A percentile compares a stretch with the other conserved stretches of the same genome.
Evolutionary conservation across 1,140 invertebrate genomes (phyloP).

Genomic region (Coenobita brevimanus): DNA sequence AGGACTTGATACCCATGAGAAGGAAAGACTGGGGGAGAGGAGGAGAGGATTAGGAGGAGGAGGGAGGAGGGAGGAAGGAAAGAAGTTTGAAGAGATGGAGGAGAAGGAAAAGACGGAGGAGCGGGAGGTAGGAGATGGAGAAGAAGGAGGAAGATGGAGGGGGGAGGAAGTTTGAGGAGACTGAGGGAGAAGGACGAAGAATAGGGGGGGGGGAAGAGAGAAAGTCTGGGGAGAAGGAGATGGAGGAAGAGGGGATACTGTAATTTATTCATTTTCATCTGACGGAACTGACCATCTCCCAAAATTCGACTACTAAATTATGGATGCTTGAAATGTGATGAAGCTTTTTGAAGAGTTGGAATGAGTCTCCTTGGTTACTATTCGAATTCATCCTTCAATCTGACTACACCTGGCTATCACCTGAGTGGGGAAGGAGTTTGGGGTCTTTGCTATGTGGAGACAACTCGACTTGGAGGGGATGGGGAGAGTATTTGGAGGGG

Average conservation of each 20-base stretch:
- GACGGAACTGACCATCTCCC: too few species aligned
- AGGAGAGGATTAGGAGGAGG: slow-evolving; percentile 10
- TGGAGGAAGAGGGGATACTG: background rate
- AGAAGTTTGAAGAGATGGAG: background rate
- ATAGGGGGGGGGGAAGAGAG: background rate
- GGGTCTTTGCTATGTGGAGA: too few species aligned
- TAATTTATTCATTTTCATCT: too few species aligned
- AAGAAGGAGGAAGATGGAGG: too few species aligned
- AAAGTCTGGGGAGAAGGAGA: background rate
- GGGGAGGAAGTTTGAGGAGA: too few species aligned
- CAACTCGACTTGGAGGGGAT: background rate
- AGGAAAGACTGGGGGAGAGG: background rate
- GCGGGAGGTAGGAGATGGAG: background rate
- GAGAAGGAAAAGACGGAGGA: background rate
- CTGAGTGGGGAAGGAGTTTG: too few species aligned
- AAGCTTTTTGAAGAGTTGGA: too few species aligned
- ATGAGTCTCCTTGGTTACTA: too few species aligned
- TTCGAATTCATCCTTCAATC: too few species aligned
- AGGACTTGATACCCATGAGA: background rate
- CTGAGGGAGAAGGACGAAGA: background rate
- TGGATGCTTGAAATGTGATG: too few species aligned
- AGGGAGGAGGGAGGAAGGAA: background rate
- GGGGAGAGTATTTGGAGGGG: background rate
- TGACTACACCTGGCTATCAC: too few species aligned
- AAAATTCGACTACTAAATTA: too few species aligned